Conservation (phyloP, 2,888 invertebrate species). For the Drosophila mettleri region DNA sequence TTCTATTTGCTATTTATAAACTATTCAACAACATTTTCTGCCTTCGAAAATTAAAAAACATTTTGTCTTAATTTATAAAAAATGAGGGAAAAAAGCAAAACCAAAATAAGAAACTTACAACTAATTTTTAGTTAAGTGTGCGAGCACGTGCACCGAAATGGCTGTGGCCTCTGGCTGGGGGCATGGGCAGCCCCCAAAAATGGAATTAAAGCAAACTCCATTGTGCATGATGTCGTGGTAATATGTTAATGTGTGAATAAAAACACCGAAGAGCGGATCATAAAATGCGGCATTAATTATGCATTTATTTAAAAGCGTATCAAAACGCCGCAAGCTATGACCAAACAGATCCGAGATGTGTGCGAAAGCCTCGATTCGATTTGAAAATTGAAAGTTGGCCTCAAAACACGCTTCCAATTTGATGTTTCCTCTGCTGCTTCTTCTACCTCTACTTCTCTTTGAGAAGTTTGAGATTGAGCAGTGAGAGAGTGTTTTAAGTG, state of each 20-base stretch:
- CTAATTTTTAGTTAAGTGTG: neutral
- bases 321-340: conserved; percentile 60
- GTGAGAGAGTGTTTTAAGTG: conserved; percentile 37
- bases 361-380: conserved; percentile 67
- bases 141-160: conserved; percentile 30
- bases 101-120: conserved; percentile 6
- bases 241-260: conserved; percentile 49
- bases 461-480: neutral
- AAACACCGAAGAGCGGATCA: neutral
- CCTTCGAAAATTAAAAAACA: neutral
- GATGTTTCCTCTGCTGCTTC: neutral
- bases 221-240: conserved; percentile 43
- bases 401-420: conserved; percentile 81
- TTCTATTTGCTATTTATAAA: conserved; percentile 22
- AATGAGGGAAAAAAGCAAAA: neutral
- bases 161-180: conserved; percentile 19
- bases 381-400: conserved; percentile 83
- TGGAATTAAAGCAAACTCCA: conserved; percentile 31
- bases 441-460: neutral
- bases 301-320: conserved; percentile 66
- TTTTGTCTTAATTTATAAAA: neutral
- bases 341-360: conserved; percentile 47
- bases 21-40: neutral
- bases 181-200: neutral
- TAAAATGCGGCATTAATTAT: conserved; percentile 68